Evolutionary conservation across 2,113 vertebrate genomes (phyloP).

Genomic region (Sterna hirundo): DNA sequence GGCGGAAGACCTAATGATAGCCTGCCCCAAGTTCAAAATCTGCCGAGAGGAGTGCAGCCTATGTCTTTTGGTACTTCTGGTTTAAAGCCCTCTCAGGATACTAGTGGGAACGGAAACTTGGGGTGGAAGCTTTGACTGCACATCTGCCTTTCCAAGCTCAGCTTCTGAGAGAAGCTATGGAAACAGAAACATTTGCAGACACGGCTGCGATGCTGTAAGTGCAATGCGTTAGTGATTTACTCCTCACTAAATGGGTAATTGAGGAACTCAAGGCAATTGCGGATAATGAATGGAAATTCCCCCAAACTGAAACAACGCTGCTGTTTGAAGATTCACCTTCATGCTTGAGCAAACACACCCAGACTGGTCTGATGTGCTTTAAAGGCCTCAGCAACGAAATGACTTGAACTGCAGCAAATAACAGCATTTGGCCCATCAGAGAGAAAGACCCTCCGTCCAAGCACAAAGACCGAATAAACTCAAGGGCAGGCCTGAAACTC

Average conservation of each 20-base stretch:
- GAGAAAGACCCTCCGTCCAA: not conserved
- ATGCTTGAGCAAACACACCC: not conserved
- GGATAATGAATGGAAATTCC: constrained; percentile 23
- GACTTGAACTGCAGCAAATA: not conserved
- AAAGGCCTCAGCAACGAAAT: not conserved
- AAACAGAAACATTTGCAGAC: not conserved
- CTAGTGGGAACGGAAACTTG: not conserved
- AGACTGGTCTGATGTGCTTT: not conserved
- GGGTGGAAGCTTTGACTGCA: not conserved
- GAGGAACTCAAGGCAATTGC: not conserved
- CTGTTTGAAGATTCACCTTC: not conserved
- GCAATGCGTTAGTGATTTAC: not conserved
- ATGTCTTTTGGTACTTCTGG: not conserved
- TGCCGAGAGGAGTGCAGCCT: not conserved
- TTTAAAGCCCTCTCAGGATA: not conserved
- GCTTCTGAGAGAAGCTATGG: not conserved
- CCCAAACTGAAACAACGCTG: not conserved
- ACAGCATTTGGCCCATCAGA: not conserved
- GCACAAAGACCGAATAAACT: not conserved
- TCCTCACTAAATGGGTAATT: not conserved
- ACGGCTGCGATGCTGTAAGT: accelerated
- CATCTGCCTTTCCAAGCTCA: not conserved
- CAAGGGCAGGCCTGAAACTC: not conserved
- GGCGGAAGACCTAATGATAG: not conserved
- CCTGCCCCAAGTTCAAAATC: not conserved